Conservation (phyloP, 2,113 vertebrate species). For the Gymnocephalus cernua region DNA sequence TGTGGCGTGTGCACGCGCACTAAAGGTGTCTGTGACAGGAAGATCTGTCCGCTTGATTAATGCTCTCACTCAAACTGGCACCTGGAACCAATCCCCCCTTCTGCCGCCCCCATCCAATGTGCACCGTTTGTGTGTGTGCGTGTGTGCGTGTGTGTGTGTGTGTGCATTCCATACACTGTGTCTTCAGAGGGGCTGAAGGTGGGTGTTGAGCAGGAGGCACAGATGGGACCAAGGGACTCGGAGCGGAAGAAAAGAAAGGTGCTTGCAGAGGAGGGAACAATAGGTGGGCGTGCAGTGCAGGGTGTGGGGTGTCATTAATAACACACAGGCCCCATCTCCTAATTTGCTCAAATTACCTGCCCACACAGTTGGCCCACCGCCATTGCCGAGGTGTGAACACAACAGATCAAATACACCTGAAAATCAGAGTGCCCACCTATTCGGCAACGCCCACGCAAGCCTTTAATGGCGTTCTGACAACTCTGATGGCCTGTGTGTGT, state of each 20-base stretch:
- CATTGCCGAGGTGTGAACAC: constrained; percentile 75
- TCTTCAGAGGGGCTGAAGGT: constrained; percentile 53
- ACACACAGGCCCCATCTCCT: constrained; percentile 80
- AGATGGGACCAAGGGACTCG: constrained; percentile 64
- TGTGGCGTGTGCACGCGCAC: constrained; percentile 20
- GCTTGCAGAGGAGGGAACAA: constrained; percentile 70
- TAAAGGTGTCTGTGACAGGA: constrained; percentile 74
- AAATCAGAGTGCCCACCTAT: constrained; percentile 77
- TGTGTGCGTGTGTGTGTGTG: constrained; percentile 30
- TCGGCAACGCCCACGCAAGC: constrained; percentile 63
- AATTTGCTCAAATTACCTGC: constrained; percentile 84
- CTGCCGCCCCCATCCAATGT: constrained; percentile 52
- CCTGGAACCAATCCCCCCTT: constrained; percentile 80
- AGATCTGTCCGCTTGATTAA: constrained; percentile 83
- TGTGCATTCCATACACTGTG: constrained; percentile 57
- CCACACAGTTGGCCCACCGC: constrained; percentile 66
- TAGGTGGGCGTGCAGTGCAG: constrained; percentile 64
- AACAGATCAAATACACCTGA: constrained; percentile 84
- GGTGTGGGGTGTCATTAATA: constrained; percentile 76
- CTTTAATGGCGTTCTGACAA: constrained; percentile 64
- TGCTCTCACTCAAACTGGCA: constrained; percentile 83
- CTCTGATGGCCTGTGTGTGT: constrained; percentile 13
- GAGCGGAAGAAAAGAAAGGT: constrained; percentile 75
- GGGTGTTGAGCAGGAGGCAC: constrained; percentile 61
- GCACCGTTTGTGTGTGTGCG: constrained; percentile 32